Conservation (phyloP, 2,797 vertebrate genomes). For the Clamator glandarius region DNA sequence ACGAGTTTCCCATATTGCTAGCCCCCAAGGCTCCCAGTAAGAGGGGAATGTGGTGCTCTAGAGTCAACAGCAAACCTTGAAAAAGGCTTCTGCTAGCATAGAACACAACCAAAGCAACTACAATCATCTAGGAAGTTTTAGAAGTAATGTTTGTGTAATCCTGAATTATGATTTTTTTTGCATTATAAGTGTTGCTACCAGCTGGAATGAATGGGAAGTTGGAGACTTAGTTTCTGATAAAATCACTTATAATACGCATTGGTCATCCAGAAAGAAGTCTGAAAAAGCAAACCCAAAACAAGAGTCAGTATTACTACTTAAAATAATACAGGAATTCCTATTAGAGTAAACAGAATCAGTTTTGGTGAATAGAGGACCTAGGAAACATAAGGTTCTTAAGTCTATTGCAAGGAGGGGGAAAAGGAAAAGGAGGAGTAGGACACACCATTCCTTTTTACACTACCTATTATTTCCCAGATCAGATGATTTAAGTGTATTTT, state of each 20-base stretch:
- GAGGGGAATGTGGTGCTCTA: slow-evolving; percentile 79
- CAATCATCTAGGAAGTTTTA: slow-evolving; percentile 94
- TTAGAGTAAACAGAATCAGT: not conserved
- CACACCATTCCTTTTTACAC: not conserved
- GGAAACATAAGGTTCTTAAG: not conserved
- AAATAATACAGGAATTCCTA: not conserved
- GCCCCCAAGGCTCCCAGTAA: slow-evolving; percentile 82
- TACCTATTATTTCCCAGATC: not conserved
- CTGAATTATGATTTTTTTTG: slow-evolving; percentile 61
- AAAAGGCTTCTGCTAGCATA: slow-evolving; percentile 96
- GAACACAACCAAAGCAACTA: slow-evolving; percentile 95
- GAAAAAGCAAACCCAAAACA: slow-evolving; percentile 47
- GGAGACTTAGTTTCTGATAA: slow-evolving; percentile 55
- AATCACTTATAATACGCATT: slow-evolving; percentile 56
- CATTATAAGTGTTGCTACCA: slow-evolving; percentile 70
- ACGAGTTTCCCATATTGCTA: slow-evolving; percentile 95
- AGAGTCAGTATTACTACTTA: not conserved
- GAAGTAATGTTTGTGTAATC: slow-evolving; percentile 76
- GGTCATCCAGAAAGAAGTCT: slow-evolving; percentile 70
- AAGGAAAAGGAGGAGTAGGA: not conserved
- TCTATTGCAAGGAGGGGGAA: not conserved
- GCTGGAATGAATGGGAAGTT: slow-evolving; percentile 51
- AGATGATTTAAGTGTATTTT: not conserved
- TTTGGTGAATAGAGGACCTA: not conserved
- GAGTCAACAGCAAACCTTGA: slow-evolving; percentile 88